A percentile compares a stretch with the other conserved stretches of the same genome.
Conservation (phyloP, 2,888 invertebrate genomes). For the Pardosa pseudoannulata region DNA sequence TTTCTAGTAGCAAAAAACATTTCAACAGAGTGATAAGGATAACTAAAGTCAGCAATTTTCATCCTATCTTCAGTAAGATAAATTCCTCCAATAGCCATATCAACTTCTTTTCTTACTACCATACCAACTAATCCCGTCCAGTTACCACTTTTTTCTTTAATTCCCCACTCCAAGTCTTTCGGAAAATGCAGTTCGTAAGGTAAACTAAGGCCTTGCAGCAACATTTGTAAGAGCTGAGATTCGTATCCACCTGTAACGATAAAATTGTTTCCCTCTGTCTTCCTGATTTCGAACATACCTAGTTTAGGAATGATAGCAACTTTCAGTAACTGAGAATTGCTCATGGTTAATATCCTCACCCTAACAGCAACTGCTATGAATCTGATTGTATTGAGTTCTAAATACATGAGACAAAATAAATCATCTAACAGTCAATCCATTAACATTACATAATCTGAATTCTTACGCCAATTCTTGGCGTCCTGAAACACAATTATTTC, state of each 20-base stretch:
- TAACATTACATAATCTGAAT: no score
- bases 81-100: not conserved
- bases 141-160: not conserved
- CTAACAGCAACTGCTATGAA: no score
- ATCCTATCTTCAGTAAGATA: not conserved
- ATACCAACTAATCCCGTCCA: not conserved
- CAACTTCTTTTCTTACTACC: not conserved
- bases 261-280: not conserved
- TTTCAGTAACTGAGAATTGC: no score
- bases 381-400: no score
- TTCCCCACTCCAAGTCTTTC: not conserved
- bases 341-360: no score
- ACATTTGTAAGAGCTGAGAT: not conserved
- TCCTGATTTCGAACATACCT: not conserved
- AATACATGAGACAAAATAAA: no score
- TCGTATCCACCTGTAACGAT: not conserved
- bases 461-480: no score
- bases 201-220: not conserved
- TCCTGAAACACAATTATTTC: no score
- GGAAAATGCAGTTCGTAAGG: not conserved
- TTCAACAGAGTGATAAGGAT: not conserved
- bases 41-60: slow-evolving; percentile 8
- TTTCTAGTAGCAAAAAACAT: slow-evolving; percentile 6
- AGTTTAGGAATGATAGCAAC: not conserved
- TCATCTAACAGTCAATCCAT: no score